Evolutionary conservation across 2,797 vertebrate genomes (phyloP).

Genomic region (Vireo griseus): DNA sequence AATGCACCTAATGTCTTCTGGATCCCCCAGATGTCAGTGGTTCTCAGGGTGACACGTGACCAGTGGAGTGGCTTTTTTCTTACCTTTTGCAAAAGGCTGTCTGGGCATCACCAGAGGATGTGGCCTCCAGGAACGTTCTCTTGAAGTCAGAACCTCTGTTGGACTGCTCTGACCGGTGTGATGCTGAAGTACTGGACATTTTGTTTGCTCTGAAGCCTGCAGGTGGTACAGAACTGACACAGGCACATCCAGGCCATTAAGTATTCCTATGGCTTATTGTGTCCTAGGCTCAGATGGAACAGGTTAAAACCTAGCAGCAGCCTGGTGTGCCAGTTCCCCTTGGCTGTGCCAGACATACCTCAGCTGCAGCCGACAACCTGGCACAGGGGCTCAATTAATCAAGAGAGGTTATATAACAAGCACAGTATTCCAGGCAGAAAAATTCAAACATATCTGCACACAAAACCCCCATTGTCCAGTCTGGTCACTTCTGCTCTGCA

Average conservation of each 20-base stretch:
- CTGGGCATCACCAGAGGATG: neutral
- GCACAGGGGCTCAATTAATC: slow-evolving; percentile 22
- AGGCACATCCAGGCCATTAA: neutral
- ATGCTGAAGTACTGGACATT: neutral
- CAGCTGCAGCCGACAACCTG: neutral
- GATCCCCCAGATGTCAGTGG: neutral
- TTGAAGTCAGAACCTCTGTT: neutral
- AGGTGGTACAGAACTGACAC: neutral
- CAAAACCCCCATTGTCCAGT: slow-evolving; percentile 27
- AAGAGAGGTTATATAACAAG: slow-evolving; percentile 9
- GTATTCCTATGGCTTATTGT: neutral
- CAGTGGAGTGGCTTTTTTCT: neutral
- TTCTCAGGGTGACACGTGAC: neutral
- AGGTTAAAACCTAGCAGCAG: neutral
- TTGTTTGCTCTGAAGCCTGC: neutral
- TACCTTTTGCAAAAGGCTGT: neutral
- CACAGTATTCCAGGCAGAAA: slow-evolving; percentile 11
- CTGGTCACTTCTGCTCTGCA: neutral
- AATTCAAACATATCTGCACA: neutral
- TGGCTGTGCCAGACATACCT: neutral
- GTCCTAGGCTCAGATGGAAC: neutral
- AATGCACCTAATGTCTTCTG: neutral
- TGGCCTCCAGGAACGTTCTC: neutral
- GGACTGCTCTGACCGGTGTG: neutral
- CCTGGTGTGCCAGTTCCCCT: neutral